Base-by-base conservation (phyloP, 2,113 vertebrate genomes). In the Tichodroma muraria region DNA sequence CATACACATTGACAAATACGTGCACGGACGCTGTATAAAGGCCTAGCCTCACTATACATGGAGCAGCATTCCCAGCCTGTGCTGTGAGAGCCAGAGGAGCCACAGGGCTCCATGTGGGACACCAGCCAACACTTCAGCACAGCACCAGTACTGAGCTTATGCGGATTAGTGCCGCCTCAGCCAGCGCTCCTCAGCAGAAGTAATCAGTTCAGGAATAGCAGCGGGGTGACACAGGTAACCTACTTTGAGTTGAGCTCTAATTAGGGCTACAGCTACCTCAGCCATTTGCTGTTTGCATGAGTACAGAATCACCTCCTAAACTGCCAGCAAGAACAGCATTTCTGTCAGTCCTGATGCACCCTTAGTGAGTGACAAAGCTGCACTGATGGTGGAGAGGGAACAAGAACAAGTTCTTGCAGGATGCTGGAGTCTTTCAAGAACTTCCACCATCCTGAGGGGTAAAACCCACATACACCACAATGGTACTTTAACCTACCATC, bases 11-110 rank as follows among this genome's bases (percentile, higher is more conserved):
- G 2, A 30, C 31, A 27, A 49, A 37, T 24, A 21, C 10, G 21
- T 6, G 4, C 31, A 14, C 9, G 31, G 17, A 35, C 0, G 0
- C 3, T 1, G 7, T 3, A 10, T 5, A 22, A 87, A 57, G 52
- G 52, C 16, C 56, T 31, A 64, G 66, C 37, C 72, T 49, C 23
- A 17, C 6, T 6, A 11, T 0, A 10, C 38, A 20, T 15, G 2
- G 20, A 80, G 13, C 6, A 50, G 42, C 56, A 19, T 6, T 8
- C 23, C 31, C 21, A 7, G 54, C 5, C 6, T 14, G 54, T 2
- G 19, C 8, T 27, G 20, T 4, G 33, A 57, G 59, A 65, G 16
- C 10, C 52, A 54, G 8, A 17, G 1, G 28, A 78, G 38, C 16
- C 17, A 24, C 4, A 24, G 31, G 44, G 44, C 56, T 11, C 57